Base-by-base conservation (phyloP, 2,888 invertebrate genomes). In the Omphaloscelis lunosa region DNA sequence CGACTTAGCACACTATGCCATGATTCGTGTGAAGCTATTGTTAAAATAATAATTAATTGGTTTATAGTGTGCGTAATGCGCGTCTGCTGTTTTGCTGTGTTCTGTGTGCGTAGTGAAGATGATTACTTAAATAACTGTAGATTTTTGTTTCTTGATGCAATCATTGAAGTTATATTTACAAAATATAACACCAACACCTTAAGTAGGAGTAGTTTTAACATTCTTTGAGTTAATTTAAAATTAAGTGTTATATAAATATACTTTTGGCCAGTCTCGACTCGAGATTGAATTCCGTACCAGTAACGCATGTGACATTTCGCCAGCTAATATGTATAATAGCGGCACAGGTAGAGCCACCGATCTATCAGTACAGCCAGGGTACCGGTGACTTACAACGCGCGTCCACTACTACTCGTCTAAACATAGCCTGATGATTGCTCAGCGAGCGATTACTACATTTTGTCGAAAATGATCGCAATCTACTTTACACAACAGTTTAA, bases 381-480 rank as follows among this genome's bases (percentile, higher is more conserved):
- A 1, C 17, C 27, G 39, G 2, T 20, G 1, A 3, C 48, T 39
- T 2, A 23, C 27, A 23, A 17, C 41, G 53, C 73, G 58, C 45
- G 58, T 0, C 27, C 58, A 6, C 51, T 39, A 39, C 75, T 41
- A 17, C 75, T 74, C 75, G 59, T 23, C 34, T 29, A 2, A 12
- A 72, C 34, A 61, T 59, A 58, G 27, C 27, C 39, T 8, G 41
- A 34, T 34, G 48, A 15, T 51, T 23, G 48, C 67, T 51, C 51
- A 9, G 5, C 17, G 7, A 56, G 56, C 68, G 20, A 58, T n/a
- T 11, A 56, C 11, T n/a, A n/a, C 20, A n/a, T 68, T 34, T 34
- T n/a, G 68, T 68, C 56, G 17, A 34, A 56, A 34, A 15, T 67
- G 23, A 68, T 68, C 34, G 53, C 34, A 7, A 17, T n/a, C 68